A percentile compares a stretch with the other conserved stretches of the same genome.
Evolutionary conservation across 2,113 vertebrate genomes (phyloP).

Genomic region (Phalacrocorax carbo): DNA sequence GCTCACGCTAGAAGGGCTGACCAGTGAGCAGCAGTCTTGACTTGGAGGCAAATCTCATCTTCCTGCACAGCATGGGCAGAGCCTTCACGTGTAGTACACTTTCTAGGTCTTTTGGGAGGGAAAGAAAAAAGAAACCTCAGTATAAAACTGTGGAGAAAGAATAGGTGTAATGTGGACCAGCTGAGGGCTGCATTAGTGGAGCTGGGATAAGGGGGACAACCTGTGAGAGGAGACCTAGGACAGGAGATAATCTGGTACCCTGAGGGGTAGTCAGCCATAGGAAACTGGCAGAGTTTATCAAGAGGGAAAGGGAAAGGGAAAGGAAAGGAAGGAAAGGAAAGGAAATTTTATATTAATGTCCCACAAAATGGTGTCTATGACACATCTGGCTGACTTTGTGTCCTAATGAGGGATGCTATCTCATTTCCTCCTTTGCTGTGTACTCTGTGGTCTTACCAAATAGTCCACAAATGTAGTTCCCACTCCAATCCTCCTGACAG

Average conservation of each 20-base stretch:
- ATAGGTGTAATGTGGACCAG: background rate
- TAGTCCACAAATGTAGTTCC: background rate
- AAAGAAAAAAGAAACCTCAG: background rate
- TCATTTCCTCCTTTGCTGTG: background rate
- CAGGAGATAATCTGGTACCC: background rate
- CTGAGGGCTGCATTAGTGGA: background rate
- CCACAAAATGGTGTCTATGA: background rate
- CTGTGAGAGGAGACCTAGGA: background rate
- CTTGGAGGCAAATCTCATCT: background rate
- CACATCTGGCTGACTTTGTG: background rate
- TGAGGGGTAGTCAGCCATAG: background rate
- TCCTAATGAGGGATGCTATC: background rate
- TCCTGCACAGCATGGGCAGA: accelerated
- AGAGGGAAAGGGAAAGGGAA: too few relatives aligned
- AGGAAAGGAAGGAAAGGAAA: too few relatives aligned
- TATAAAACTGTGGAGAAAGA: background rate
- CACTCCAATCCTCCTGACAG: background rate
- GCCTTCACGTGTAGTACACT: background rate
- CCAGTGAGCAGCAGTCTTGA: background rate
- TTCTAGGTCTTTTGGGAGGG: background rate
- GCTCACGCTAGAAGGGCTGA: background rate
- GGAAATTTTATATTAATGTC: background rate
- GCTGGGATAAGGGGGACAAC: background rate
- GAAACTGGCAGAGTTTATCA: background rate
- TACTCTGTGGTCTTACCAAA: background rate